Evolutionary conservation across 2,888 invertebrate species (phyloP).

Genomic region (Leptinotarsa rubiginosa): DNA sequence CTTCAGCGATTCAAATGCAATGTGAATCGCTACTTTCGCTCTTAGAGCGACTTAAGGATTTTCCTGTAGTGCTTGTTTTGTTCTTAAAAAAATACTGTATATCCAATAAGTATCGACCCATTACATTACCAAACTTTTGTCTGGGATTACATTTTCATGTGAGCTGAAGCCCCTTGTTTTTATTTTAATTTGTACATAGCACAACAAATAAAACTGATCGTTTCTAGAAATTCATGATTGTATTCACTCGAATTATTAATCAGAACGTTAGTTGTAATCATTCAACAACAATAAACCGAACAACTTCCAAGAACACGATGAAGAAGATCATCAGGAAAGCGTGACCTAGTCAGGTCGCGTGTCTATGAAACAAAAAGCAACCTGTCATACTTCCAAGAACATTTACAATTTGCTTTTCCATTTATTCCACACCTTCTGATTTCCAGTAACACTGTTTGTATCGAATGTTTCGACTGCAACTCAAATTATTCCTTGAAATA

Average conservation of each 20-base stretch:
- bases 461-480: background rate
- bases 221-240: background rate
- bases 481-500: conserved; percentile 5
- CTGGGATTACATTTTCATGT: too few species aligned
- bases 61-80: too few species aligned
- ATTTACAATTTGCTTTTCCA: background rate
- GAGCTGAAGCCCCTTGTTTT: too few species aligned
- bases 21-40: too few species aligned
- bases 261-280: background rate
- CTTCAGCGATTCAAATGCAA: too few species aligned
- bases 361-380: background rate
- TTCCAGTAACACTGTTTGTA: conserved; percentile 3
- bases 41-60: too few species aligned
- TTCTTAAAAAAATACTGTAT: too few species aligned
- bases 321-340: background rate
- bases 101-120: too few species aligned
- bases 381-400: background rate
- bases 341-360: background rate
- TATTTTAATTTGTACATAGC: too few species aligned
- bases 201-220: too few species aligned
- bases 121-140: too few species aligned
- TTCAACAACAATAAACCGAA: background rate
- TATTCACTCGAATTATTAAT: background rate
- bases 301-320: conserved; percentile 7
- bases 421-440: background rate